Base-by-base conservation (phyloP, 2,888 invertebrate genomes). In the Mellilla xanthometata region DNA sequence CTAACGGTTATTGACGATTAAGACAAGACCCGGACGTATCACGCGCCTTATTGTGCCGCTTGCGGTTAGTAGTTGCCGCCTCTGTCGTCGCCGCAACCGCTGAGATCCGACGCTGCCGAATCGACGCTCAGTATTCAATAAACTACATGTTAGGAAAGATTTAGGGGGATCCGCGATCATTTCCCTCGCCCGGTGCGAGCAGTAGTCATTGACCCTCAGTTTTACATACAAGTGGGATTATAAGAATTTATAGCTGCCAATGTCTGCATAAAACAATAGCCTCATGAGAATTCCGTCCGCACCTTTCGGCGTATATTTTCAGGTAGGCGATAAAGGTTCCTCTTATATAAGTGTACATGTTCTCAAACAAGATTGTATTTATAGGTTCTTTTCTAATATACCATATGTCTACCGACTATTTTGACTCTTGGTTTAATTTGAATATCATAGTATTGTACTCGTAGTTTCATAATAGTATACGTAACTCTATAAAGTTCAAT, bases 1-100 rank as follows among this genome's bases (percentile, higher is more conserved):
- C 83, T 79, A 79, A 80, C 80, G 74, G 80, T 88, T 88, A 88
- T 88, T 86, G 88, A 84, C 87, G 85, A 88, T 87, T 86, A 86
- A 83, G 81, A 84, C 78, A 75, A 76, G 81, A 68, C 77, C 74
- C 72, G 62, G 68, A 74, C 77, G 72, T 72, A 79, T 76, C 69
- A 69, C 72, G 76, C 76, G 70, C 76, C 78, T 80, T 81, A 81
- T 78, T 77, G 73, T 79, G 66, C 62, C 60, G 72, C 72, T 72
- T 68, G 78, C 58, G 78, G 77, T 24, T 2, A 8, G 15, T 19
- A 3, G 72, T 67, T 64, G 49, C 63, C 60, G 40, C 46, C 49
- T 54, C 26, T 31, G 11, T n/a, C 13, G 23, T 8, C 22, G 22
- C 36, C 33, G 31, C n/a, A 7, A 30, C 31, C 27, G 15, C 15